Conservation (phyloP, 1,140 invertebrate genomes). For the Tetraneura akinire region DNA sequence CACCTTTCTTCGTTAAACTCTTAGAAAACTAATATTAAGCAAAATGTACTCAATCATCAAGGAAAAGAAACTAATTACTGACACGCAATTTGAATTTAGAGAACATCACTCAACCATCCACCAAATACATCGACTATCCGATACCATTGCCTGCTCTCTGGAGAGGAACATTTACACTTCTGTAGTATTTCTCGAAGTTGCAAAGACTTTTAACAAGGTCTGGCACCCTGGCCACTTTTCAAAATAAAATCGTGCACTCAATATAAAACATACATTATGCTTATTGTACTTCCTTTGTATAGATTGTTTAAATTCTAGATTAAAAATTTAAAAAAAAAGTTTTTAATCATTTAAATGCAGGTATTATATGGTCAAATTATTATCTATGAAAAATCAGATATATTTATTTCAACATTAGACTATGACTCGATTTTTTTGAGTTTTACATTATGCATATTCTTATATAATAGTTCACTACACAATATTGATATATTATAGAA, state of each 20-base stretch:
- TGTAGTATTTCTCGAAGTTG: conserved; percentile 54
- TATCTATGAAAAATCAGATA: too few species aligned
- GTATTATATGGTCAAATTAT: too few species aligned
- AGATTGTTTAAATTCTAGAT: not conserved
- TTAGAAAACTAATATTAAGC: conserved; percentile 56
- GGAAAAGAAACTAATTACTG: conserved; percentile 54
- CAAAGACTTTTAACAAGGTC: conserved; percentile 56
- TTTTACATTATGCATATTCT: too few species aligned
- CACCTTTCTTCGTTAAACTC: conserved; percentile 56
- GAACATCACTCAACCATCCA: conserved; percentile 56
- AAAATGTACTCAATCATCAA: conserved; percentile 52
- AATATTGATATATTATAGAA: too few species aligned
- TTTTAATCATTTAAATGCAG: too few species aligned
- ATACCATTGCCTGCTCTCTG: too few species aligned
- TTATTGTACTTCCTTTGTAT: too few species aligned
- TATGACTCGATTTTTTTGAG: too few species aligned
- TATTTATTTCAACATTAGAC: too few species aligned
- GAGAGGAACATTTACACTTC: conserved; percentile 52
- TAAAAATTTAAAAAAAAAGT: not conserved
- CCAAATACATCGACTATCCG: conserved; percentile 54
- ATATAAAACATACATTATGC: not conserved
- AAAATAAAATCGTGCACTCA: conserved; percentile 28
- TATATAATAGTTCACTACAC: too few species aligned
- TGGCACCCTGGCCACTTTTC: conserved; percentile 56
- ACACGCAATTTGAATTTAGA: conserved; percentile 58